Evolutionary conservation across 2,797 vertebrate species (phyloP).

Genomic region (Pelochelys cantorii): DNA sequence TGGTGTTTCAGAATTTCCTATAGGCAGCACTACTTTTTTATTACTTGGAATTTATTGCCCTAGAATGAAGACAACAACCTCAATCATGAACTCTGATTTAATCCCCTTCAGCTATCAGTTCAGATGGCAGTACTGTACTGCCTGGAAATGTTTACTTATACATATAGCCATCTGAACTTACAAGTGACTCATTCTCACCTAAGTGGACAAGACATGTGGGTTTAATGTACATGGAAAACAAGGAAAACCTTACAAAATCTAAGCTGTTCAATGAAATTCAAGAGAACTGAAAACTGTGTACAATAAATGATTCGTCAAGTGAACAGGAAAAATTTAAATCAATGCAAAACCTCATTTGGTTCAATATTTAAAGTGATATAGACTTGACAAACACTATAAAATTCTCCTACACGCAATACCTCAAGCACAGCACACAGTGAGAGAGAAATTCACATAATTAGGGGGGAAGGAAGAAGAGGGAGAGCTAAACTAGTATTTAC

Average conservation of each 20-base stretch:
- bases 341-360: slow-evolving; percentile 1
- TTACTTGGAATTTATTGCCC: neutral
- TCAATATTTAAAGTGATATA: neutral
- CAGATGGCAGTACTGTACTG: too few species aligned
- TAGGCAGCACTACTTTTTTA: neutral
- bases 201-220: neutral
- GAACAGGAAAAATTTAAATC: slow-evolving; percentile 15
- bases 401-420: neutral
- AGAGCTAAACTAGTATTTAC: neutral
- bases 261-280: neutral
- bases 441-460: neutral
- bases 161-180: neutral
- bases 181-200: neutral
- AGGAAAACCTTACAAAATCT: neutral
- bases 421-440: neutral
- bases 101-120: neutral
- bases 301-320: neutral
- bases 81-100: neutral
- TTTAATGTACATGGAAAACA: slow-evolving; percentile 13
- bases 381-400: neutral
- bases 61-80: neutral
- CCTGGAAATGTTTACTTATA: neutral
- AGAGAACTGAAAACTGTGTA: neutral
- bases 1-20: neutral
- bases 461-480: neutral